Evolutionary conservation across 2,888 invertebrate species (phyloP), one percentile per base, ranked within the genome.

Genomic region (Trilocha varians): DNA sequence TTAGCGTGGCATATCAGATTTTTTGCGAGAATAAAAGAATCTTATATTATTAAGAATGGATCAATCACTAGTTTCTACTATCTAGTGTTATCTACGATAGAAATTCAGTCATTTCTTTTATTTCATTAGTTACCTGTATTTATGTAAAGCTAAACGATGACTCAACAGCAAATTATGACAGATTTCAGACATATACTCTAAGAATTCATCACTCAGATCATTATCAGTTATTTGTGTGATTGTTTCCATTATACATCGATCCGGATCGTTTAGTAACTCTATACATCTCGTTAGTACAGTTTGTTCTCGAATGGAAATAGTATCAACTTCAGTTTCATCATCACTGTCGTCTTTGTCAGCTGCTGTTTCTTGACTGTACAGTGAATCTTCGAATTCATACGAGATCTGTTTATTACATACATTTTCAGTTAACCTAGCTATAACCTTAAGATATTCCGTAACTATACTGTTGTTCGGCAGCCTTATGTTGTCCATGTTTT

Each of bases 161-260:
- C 93, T 92, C 52, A 94, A 87, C 65, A 97, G 80, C 39, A 97
- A 80, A 74, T 94, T 92, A 75, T 97, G 95, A 62, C 95, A 95
- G 40, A 97, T 88, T 65, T 91, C 88, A 48, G 93, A 93, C 46
- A 95, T 78, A 9, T 89, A 87, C 54, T 91, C 89, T 36, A 94
- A 74, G 15, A 91, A 87, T 5, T 87, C 80, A 70, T 82, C 76
- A 70, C 67, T 70, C 59, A 87, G 62, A 57, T 88, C 65, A 53
- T 59, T 57, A 52, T 89, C 53, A 78, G 90, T 55, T 79, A 90
- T 57, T 76, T 82, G 55, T 67, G 87, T 59, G 48, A 85, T 85
- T 0, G 76, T 75, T 1, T 52, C 51, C 77, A 87, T 77, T 1
- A 87, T 59, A 43, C 72, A 75, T 1, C 71, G 62, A 1, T 82